These are phyloP conservation scores for Amazona guildingii DNA, from an alignment of 2,113 vertebrate genomes.

Conservation along the genomic window DNA sequence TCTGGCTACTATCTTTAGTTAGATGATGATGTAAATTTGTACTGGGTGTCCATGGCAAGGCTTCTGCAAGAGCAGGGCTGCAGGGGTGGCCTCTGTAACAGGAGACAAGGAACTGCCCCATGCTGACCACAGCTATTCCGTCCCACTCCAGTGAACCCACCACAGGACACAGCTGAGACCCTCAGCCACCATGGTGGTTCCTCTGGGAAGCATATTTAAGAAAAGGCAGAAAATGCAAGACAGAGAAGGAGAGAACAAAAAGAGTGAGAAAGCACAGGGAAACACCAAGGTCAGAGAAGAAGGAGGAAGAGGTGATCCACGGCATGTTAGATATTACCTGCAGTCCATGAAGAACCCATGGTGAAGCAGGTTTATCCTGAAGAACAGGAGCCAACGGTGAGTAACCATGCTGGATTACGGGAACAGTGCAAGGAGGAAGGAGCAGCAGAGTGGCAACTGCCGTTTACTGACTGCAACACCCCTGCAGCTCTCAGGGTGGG, in stretches of 20 bases:
- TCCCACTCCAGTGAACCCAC: fast-evolving
- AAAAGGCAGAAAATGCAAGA: not conserved
- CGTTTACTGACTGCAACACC: not conserved
- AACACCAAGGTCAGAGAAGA: not conserved
- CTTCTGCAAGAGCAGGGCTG: not conserved
- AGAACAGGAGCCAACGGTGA: not conserved
- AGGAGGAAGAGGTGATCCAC: not conserved
- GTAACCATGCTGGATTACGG: fast-evolving
- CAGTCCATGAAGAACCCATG: not conserved
- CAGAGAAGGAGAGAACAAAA: not conserved
- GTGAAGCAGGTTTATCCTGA: not conserved
- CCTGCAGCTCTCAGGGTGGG: fast-evolving
- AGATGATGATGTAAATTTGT: not conserved
- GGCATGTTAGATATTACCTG: not conserved
- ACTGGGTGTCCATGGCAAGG: not conserved
- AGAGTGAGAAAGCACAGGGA: not conserved
- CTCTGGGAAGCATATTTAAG: not conserved
- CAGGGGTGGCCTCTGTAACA: not conserved
- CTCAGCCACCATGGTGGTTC: not conserved
- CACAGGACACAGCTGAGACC: not conserved
- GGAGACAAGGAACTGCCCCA: not conserved
- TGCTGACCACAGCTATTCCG: not conserved
- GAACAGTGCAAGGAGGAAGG: not conserved
- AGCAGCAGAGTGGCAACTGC: not conserved
- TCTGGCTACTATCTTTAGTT: not conserved